These are phyloP conservation scores for Sebastes taczanowskii DNA, from an alignment of 2,797 vertebrate species.

Conservation along the genomic window DNA sequence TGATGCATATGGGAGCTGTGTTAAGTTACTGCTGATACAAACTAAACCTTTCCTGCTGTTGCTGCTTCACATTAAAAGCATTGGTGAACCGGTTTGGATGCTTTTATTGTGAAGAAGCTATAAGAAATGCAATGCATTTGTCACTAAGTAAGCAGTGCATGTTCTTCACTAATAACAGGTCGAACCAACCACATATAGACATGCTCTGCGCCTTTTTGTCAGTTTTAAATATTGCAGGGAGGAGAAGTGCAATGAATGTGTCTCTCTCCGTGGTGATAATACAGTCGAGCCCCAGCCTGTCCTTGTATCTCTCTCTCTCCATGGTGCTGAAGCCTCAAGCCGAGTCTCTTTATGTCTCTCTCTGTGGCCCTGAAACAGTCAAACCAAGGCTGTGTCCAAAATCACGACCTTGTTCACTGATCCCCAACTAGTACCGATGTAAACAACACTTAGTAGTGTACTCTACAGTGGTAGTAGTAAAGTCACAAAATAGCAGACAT, in stretches of 20 bases:
- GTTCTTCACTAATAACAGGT: neutral
- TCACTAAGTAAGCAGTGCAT: neutral
- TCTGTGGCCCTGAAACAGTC: neutral
- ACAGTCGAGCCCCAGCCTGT: neutral
- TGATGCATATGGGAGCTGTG: neutral
- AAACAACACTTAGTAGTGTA: neutral
- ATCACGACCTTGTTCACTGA: neutral
- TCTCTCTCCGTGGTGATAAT: neutral
- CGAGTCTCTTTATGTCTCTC: neutral
- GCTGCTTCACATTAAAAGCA: neutral
- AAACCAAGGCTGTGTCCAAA: neutral
- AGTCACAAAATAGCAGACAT: too few species aligned
- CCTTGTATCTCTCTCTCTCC: neutral
- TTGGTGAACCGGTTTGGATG: neutral
- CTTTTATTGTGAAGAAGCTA: neutral
- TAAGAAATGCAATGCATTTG: neutral
- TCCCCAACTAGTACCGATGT: neutral
- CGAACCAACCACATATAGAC: neutral
- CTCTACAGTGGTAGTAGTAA: too few species aligned
- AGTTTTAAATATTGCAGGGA: too few species aligned
- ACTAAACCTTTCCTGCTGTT: neutral
- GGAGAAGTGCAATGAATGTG: neutral
- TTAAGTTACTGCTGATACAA: neutral
- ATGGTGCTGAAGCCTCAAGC: neutral
- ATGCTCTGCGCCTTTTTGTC: rapidly evolving